phyloP scores from a whole-genome alignment of 2,113 vertebrate genomes.

The Sclerurus mexicanus region DNA sequence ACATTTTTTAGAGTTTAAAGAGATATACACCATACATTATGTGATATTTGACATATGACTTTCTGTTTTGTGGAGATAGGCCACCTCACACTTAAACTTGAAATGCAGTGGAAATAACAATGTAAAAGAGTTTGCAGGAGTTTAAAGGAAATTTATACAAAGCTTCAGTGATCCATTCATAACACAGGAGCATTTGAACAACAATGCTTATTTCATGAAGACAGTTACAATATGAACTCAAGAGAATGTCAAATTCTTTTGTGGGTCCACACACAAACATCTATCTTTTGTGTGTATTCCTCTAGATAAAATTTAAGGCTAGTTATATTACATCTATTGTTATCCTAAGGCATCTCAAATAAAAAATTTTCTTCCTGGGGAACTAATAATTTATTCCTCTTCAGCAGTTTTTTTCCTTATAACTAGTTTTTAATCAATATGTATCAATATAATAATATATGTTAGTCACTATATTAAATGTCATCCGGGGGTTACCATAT shows the following conservation, averaged over 20 bases:
- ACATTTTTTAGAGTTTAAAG: background rate
- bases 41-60: background rate
- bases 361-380: background rate
- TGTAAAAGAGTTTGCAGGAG: background rate
- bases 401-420: background rate
- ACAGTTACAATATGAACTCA: background rate
- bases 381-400: background rate
- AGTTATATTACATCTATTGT: background rate
- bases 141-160: background rate
- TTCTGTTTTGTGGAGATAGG: background rate
- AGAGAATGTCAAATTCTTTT: background rate
- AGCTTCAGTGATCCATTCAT: background rate
- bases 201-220: background rate
- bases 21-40: background rate
- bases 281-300: background rate
- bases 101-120: background rate
- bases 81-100: background rate
- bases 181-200: background rate
- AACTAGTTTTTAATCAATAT: background rate
- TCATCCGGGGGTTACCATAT: background rate
- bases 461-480: background rate
- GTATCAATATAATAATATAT: background rate
- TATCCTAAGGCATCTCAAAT: background rate
- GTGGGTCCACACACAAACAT: background rate
- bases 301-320: background rate